Base-by-base conservation (phyloP, 1,140 invertebrate genomes). In the Tribolium madens region DNA sequence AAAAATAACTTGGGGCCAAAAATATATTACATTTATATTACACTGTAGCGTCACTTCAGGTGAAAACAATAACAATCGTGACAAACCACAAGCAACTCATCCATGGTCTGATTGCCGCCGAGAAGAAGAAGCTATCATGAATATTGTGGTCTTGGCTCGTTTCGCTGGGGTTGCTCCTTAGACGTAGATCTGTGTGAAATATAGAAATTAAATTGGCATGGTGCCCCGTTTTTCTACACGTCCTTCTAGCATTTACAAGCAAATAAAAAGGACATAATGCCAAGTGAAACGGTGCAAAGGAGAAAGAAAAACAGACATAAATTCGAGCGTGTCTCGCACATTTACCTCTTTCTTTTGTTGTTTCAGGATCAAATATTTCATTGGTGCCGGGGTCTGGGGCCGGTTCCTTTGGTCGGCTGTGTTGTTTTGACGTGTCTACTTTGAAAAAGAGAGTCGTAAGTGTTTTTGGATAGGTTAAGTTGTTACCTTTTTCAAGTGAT, bases 271-370 rank as follows among this genome's bases (percentile, higher is more conserved):
- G 18, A 74, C 21, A 50, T 71, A 52, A 53, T 47, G 60, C 47
- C 42, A 75, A 42, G 15, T 74, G 48, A 36, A 71, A 70, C 60
- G 48, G 48, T 42, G 33, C n/a, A 76, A 69, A 75, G 53, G 57
- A 75, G 33, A 47, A 68, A 17, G 52, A 73, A 46, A 73, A 73
- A 52, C 42, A 78, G 9, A 46, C 75, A 71, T 78, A 78, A 78
- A 76, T 73, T 76, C 76, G 14, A 72, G 60, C 21, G 71, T 76
- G 68, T 69, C 60, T 50, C 52, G 33, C 42, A 53, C 68, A 76
- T 75, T 82, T 81, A 82, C 81, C 81, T 81, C 78, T 74, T 73
- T 81, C 81, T 74, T 81, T 82, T 60, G 81, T 81, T 31, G 77
- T 75, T 77, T 78, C 80, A 14, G 78, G 78, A 78, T 80, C 78